phyloP scores from a whole-genome alignment of 2,797 vertebrate species.

The Lutjanus argentimaculatus region DNA sequence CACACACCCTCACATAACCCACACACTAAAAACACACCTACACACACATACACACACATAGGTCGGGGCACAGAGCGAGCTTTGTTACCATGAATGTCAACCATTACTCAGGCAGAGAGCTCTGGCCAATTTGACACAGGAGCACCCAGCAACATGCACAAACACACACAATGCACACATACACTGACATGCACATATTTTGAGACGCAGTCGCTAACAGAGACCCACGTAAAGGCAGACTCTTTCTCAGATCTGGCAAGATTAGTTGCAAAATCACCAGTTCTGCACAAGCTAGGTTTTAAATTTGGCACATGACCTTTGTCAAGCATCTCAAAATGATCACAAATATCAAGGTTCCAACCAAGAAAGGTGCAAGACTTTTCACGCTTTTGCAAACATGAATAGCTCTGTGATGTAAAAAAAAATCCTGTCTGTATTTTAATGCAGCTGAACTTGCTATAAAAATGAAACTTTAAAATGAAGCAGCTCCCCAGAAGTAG shows the following conservation, averaged over 20 bases:
- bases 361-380: neutral
- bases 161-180: constrained; percentile 35
- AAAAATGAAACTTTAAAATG: neutral
- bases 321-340: neutral
- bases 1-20: constrained; percentile 41
- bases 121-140: constrained; percentile 63
- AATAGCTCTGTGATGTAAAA: neutral
- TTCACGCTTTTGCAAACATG: neutral
- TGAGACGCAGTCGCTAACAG: neutral
- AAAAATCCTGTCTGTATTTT: neutral
- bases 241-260: neutral
- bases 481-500: neutral
- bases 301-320: neutral
- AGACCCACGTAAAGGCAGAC: neutral
- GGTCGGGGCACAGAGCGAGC: constrained; percentile 76
- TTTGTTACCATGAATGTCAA: constrained; percentile 81
- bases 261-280: neutral
- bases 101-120: constrained; percentile 66
- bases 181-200: constrained; percentile 12
- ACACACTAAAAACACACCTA: constrained; percentile 38
- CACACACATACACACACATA: constrained; percentile 49
- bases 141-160: constrained; percentile 58
- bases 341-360: neutral
- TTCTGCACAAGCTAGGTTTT: neutral
- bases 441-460: neutral